Conservation (phyloP, 2,797 vertebrate species). For the Scolopax rusticola region DNA sequence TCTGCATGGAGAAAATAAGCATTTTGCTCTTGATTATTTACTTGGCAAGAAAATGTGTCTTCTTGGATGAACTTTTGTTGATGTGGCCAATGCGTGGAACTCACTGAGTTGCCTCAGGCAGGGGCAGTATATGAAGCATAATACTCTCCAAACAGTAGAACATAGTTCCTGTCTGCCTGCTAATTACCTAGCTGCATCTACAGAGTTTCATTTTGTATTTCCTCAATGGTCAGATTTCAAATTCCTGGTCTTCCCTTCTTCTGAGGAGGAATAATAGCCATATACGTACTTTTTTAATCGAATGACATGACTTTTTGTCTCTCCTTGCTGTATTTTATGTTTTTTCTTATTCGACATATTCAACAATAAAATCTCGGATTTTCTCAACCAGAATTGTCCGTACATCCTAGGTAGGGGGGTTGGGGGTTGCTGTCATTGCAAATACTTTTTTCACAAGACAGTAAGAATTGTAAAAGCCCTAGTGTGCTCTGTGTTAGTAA, state of each 20-base stretch:
- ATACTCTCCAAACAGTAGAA: not conserved
- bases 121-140: not conserved
- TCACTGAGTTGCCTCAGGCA: not conserved
- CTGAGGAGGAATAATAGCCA: not conserved
- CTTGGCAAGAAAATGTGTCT: not conserved
- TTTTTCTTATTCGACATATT: not conserved
- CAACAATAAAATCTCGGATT: not conserved
- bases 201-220: not conserved
- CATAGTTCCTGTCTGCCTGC: not conserved
- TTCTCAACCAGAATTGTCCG: not conserved
- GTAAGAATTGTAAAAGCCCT: not conserved
- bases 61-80: not conserved
- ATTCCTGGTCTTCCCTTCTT: not conserved
- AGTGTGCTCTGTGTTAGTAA: not conserved
- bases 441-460: not conserved
- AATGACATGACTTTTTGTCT: not conserved
- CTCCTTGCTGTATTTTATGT: not conserved
- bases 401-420: not conserved
- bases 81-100: not conserved
- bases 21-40: not conserved
- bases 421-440: not conserved
- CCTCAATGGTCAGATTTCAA: not conserved
- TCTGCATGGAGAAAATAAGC: not conserved
- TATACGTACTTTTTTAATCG: not conserved
- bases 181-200: not conserved